These are phyloP conservation scores for Loripinus fragilis DNA, from an alignment of 2,888 invertebrate genomes.

Conservation along the genomic window DNA sequence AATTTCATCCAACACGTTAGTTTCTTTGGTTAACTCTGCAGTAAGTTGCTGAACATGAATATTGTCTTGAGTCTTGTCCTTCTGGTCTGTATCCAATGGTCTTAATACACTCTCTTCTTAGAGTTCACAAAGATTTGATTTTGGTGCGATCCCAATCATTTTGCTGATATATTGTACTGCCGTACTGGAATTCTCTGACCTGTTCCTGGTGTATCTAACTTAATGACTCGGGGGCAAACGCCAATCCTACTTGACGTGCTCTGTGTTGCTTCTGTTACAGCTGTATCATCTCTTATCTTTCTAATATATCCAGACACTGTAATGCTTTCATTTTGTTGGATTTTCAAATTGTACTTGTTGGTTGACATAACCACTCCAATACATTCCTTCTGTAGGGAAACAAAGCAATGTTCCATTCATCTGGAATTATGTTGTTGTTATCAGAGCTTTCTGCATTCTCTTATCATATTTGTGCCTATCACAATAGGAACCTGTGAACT, in stretches of 20 bases:
- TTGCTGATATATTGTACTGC: conserved; percentile 22
- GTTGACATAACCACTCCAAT: conserved; percentile 28
- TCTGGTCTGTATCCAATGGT: background rate
- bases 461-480: conserved; percentile 24
- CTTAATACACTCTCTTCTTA: conserved; percentile 21
- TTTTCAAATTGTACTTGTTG: background rate
- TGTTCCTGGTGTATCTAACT: conserved; percentile 17
- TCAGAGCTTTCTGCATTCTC: background rate
- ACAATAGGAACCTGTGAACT: conserved; percentile 11
- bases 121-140: conserved; percentile 19
- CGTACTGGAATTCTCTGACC: conserved; percentile 23
- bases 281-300: conserved; percentile 7
- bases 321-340: conserved; percentile 27
- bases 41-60: background rate
- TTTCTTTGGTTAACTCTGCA: background rate
- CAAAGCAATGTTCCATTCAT: conserved; percentile 23
- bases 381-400: background rate
- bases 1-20: background rate
- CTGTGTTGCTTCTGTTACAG: conserved; percentile 18
- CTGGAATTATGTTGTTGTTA: background rate
- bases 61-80: background rate
- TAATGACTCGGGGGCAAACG: conserved; percentile 29
- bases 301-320: conserved; percentile 8
- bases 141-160: conserved; percentile 10
- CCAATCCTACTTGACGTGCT: background rate